A percentile compares a stretch with the other conserved stretches of the same genome.
These are phyloP conservation scores for Drosophila sucinea DNA, from an alignment of 1,140 invertebrate species.

Conservation along the genomic window DNA sequence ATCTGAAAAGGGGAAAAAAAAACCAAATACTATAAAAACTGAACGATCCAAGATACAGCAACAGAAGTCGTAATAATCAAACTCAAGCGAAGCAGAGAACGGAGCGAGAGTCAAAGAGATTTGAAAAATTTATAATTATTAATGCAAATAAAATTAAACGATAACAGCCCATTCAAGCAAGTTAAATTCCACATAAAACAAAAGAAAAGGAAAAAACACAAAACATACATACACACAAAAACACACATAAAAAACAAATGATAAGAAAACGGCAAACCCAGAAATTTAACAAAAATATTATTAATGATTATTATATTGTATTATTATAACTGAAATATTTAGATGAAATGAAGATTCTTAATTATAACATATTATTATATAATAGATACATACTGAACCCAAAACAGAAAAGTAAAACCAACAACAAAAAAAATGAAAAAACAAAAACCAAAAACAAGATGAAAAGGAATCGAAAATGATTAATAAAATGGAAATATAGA, in stretches of 20 bases:
- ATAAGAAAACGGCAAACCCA: constrained; percentile 42
- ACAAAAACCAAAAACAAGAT: constrained; percentile 40
- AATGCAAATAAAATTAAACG: constrained; percentile 34
- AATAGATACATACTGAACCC: constrained; percentile 78
- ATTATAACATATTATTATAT: constrained; percentile 83
- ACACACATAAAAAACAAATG: constrained; percentile 25
- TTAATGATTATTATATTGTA: constrained; percentile 82
- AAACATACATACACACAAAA: constrained; percentile 43
- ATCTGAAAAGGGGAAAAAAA: constrained; percentile 6
- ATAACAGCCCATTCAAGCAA: constrained; percentile 28
- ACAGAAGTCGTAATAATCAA: constrained; percentile 48
- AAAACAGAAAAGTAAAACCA: constrained; percentile 62
- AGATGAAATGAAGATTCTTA: constrained; percentile 83
- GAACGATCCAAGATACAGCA: constrained; percentile 2
- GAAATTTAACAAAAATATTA: constrained; percentile 59
- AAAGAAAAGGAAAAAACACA: constrained; percentile 32
- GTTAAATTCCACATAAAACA: constrained; percentile 19
- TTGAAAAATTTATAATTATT: constrained; percentile 34
- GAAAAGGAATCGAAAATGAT: constrained; percentile 64
- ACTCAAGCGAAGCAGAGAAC: constrained; percentile 28
- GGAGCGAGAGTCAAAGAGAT: constrained; percentile 8
- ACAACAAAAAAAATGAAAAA: constrained; percentile 41
- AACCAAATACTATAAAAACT: background rate
- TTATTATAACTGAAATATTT: constrained; percentile 83
- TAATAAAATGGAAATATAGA: constrained; percentile 82